These are phyloP conservation scores for Thamnophis elegans DNA, from an alignment of 2,797 vertebrate genomes.

Conservation along the genomic window DNA sequence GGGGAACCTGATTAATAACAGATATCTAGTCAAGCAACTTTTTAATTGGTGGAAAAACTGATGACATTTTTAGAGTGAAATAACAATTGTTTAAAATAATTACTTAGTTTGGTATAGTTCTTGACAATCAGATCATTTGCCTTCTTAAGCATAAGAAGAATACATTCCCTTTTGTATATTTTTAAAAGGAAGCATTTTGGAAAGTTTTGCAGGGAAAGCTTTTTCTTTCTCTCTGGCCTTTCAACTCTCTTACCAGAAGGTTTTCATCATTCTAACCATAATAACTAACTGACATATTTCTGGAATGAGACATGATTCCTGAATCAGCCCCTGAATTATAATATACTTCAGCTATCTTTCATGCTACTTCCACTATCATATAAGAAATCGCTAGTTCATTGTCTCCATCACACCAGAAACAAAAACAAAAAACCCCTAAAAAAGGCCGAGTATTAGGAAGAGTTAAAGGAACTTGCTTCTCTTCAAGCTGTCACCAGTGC, in stretches of 20 bases:
- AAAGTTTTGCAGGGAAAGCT: not conserved
- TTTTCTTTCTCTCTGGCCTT: constrained; percentile 9
- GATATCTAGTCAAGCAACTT: not conserved
- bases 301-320: constrained; percentile 26
- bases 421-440: not conserved
- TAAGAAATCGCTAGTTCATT: not conserved
- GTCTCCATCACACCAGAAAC: not conserved
- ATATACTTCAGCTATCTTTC: constrained; percentile 42
- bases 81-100: constrained; percentile 37
- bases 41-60: not conserved
- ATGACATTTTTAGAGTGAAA: constrained; percentile 23
- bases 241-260: constrained; percentile 36
- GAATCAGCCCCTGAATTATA: constrained; percentile 44
- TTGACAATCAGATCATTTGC: constrained; percentile 17
- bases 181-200: constrained; percentile 9
- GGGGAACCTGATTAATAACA: not conserved
- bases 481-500: constrained; percentile 17
- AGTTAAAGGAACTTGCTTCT: constrained; percentile 22
- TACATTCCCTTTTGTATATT: constrained; percentile 7
- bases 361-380: not conserved
- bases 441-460: constrained; percentile 10
- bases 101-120: constrained; percentile 28
- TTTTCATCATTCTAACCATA: constrained; percentile 42
- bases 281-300: constrained; percentile 47
- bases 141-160: constrained; percentile 13